Evolutionary conservation across 2,113 vertebrate genomes (phyloP), one percentile per base, ranked within the genome.

Genomic region (Mirounga angustirostris): DNA sequence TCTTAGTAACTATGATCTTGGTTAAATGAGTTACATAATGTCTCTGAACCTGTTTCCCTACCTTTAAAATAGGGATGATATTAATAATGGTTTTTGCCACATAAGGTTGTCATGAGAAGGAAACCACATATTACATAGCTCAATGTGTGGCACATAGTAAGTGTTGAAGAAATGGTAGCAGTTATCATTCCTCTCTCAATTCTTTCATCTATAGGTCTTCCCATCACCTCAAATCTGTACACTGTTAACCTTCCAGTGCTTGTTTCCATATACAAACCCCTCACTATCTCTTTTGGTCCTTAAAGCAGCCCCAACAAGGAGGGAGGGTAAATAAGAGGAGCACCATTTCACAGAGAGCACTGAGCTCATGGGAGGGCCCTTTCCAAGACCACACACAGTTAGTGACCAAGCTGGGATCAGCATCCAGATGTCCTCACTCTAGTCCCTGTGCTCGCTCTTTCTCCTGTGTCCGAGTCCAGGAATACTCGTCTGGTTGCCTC

Each of bases 321-420:
- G 33, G 92, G 24, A 52, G 28, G 56, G 26, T 15, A 79, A 89
- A 21, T 46, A 89, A 78, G 46, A 69, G 0, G 13, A 76, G 26
- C 59, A 73, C 33, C 84, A 18, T 43, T 71, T 87, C 10, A 63
- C 80, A 54, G 30, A 52, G 56, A 46, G 59, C 19, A 36, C 59
- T 54, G 69, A 86, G 59, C 78, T 95, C 59, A 16, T 2, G 61
- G 67, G 43, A 86, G 56, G 63, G 28, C 33, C 86, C 63, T 36
- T 83, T 61, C 36, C 40, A 83, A 74, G 96, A 96, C 96, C 96
- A 96, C 93, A 92, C 92, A 93, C 91, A 85, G 83, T 28, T 56
- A 76, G 81, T 71, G 81, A 81, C 88, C 11, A 16, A 24, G 80
- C 69, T 65, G 91, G 79, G 76, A 61, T 89, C 56, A 82, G 43